Evolutionary conservation across 2,113 vertebrate species (phyloP).

Genomic region (Xyliphius kryptos): DNA sequence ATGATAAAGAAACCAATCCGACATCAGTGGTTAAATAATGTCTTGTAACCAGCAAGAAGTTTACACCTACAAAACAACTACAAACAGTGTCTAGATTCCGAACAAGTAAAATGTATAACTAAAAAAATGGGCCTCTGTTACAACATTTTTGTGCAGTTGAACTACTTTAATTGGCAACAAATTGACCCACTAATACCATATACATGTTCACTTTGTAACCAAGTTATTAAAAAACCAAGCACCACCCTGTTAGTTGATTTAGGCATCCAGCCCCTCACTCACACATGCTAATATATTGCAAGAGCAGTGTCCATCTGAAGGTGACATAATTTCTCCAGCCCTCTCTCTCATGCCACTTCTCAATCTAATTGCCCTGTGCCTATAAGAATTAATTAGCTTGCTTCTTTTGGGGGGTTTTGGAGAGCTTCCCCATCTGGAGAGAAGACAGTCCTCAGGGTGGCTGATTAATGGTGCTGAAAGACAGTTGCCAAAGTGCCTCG

Average conservation of each 20-base stretch:
- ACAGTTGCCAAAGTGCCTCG: constrained; percentile 78
- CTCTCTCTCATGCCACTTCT: constrained; percentile 43
- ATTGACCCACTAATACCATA: too few species aligned
- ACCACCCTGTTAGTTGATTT: not conserved
- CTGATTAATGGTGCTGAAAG: constrained; percentile 92
- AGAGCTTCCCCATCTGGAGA: constrained; percentile 95
- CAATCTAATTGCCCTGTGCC: constrained; percentile 97
- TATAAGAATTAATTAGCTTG: constrained; percentile 99
- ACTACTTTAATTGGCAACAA: too few species aligned
- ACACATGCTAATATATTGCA: constrained; percentile 71
- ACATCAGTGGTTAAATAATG: too few species aligned
- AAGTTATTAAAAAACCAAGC: too few species aligned
- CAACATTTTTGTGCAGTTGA: too few species aligned
- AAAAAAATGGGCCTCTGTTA: too few species aligned
- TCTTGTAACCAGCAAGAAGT: too few species aligned
- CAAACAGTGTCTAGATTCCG: too few species aligned
- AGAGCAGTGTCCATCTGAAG: constrained; percentile 78
- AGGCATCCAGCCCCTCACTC: constrained; percentile 58
- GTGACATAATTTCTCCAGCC: constrained; percentile 65
- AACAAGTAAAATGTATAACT: too few species aligned
- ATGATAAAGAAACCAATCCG: too few species aligned
- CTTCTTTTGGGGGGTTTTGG: constrained; percentile 91
- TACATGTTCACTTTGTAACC: too few species aligned
- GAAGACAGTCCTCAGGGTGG: constrained; percentile 86
- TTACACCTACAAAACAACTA: too few species aligned